Evolutionary conservation across 2,113 vertebrate genomes (phyloP).

Genomic region (Rhombomys opimus): DNA sequence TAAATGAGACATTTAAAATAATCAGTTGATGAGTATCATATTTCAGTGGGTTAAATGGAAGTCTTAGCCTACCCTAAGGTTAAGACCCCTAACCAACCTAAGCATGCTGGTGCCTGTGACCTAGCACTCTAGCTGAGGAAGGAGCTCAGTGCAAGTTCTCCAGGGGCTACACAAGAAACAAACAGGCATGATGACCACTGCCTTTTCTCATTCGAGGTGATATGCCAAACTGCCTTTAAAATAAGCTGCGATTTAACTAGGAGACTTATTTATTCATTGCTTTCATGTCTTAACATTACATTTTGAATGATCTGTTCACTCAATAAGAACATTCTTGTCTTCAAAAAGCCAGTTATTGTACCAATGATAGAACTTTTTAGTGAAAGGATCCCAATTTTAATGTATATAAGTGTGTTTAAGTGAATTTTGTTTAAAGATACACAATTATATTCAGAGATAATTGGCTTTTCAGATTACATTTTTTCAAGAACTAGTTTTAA

Average conservation of each 20-base stretch:
- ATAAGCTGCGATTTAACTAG: neutral
- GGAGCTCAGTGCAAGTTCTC: too few species aligned
- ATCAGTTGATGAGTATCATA: neutral
- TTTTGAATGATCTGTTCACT: conserved; percentile 16
- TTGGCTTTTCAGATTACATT: neutral
- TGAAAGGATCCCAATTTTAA: neutral
- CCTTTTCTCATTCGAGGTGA: neutral
- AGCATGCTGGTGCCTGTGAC: neutral
- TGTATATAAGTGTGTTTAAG: neutral
- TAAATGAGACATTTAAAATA: neutral
- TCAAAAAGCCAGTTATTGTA: neutral
- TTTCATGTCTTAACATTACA: conserved; percentile 7
- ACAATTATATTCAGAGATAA: conserved; percentile 26
- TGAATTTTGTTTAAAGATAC: conserved; percentile 18
- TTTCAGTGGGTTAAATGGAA: neutral
- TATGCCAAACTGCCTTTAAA: conserved; percentile 24
- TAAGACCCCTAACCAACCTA: neutral
- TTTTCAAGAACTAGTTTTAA: conserved; percentile 31
- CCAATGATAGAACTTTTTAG: neutral
- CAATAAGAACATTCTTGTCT: neutral
- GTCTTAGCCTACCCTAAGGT: neutral
- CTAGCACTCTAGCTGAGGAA: neutral
- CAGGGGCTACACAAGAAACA: neutral
- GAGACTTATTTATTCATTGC: neutral
- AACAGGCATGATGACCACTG: too few species aligned